Percentiles rank a stretch among this genome's conserved stretches.
These are phyloP conservation scores for Enoplosus armatus DNA, from an alignment of 2,797 vertebrate species.

Conservation along the genomic window DNA sequence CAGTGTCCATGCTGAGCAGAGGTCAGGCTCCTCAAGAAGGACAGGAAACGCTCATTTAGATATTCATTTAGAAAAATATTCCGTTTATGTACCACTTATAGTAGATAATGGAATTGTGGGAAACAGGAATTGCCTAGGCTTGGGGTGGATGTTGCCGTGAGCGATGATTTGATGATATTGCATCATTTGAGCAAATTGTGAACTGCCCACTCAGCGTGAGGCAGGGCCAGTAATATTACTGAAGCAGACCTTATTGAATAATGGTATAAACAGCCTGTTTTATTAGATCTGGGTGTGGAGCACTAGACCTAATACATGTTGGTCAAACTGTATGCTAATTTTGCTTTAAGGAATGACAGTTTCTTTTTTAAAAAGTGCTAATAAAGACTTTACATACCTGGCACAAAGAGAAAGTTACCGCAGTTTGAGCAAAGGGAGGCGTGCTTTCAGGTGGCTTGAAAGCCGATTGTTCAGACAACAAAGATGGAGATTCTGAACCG, in stretches of 20 bases:
- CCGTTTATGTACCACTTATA: too few relatives aligned
- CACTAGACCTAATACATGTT: not conserved
- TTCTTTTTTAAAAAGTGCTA: not conserved
- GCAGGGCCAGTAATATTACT: not conserved
- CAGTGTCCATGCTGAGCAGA: slow-evolving; percentile 6
- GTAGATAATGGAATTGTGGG: too few relatives aligned
- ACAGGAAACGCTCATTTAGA: slow-evolving; percentile 2
- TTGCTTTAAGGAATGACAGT: not conserved
- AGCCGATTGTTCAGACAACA: not conserved
- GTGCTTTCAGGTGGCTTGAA: not conserved
- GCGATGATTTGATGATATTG: not conserved
- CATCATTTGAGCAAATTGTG: slow-evolving; percentile 13
- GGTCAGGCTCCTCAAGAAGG: not conserved
- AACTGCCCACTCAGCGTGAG: not conserved
- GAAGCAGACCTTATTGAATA: not conserved
- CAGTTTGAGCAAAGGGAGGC: not conserved
- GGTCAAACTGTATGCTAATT: too few relatives aligned
- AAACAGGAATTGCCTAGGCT: too few relatives aligned
- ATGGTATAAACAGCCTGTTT: not conserved
- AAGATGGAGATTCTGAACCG: not conserved
- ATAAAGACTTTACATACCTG: slow-evolving; percentile 1
- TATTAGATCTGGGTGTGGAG: not conserved
- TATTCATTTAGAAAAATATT: too few relatives aligned
- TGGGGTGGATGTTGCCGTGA: not conserved
- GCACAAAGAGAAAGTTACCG: not conserved